Percentiles rank a stretch among this genome's conserved stretches.
These are phyloP conservation scores for Allacma fusca DNA, from an alignment of 2,888 invertebrate species.

Conservation along the genomic window DNA sequence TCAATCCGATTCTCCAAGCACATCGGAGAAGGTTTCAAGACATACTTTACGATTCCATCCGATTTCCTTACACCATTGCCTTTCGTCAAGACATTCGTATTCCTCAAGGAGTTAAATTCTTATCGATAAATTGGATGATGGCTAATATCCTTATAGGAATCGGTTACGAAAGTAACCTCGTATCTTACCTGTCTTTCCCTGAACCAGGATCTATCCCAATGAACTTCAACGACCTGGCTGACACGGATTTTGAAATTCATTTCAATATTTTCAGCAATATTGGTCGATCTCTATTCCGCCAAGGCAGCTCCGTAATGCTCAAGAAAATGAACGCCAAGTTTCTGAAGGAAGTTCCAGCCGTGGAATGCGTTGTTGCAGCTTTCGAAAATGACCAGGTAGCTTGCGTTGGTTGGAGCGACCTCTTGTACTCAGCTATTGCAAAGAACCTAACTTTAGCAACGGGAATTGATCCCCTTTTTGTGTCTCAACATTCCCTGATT, in stretches of 20 bases:
- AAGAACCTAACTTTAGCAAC: constrained; percentile 33
- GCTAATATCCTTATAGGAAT: constrained; percentile 36
- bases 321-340: constrained; percentile 27
- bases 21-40: neutral
- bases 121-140: constrained; percentile 24
- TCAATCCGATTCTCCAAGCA: constrained; percentile 1
- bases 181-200: constrained; percentile 44
- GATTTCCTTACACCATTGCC: constrained; percentile 6
- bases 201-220: constrained; percentile 19
- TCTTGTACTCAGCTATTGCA: constrained; percentile 31
- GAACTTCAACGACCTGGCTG: constrained; percentile 29
- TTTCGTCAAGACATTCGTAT: constrained; percentile 9
- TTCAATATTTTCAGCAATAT: constrained; percentile 38
- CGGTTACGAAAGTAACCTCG: constrained; percentile 43
- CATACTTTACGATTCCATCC: constrained; percentile 8
- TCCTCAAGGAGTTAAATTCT: constrained; percentile 9
- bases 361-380: constrained; percentile 28
- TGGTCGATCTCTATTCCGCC: constrained; percentile 35
- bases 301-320: constrained; percentile 34
- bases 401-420: constrained; percentile 38
- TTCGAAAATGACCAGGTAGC: constrained; percentile 18
- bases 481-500: constrained; percentile 36
- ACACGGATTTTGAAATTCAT: constrained; percentile 16
- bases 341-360: neutral
- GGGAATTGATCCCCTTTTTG: constrained; percentile 34